Percentiles rank a stretch among this genome's conserved stretches.
Evolutionary conservation across 2,113 vertebrate species (phyloP).

Genomic region (Quiscalus mexicanus): DNA sequence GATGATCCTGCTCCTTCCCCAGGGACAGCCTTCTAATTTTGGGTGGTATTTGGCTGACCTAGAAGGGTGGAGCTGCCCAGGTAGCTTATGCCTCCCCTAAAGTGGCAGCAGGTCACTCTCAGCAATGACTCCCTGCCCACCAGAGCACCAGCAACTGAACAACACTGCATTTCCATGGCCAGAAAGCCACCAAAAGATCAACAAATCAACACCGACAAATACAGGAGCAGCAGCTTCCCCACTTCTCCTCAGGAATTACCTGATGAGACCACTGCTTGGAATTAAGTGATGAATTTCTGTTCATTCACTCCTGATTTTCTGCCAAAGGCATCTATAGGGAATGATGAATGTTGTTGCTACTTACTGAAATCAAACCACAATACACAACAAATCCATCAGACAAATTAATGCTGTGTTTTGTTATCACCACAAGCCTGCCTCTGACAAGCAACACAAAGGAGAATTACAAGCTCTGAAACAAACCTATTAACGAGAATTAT

Average conservation of each 20-base stretch:
- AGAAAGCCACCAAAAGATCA: not conserved
- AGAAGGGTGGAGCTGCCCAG: not conserved
- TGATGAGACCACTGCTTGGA: not conserved
- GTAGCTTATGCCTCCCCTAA: not conserved
- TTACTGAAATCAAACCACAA: not conserved
- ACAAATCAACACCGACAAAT: not conserved
- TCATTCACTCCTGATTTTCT: not conserved
- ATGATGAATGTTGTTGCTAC: not conserved
- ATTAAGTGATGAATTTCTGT: not conserved
- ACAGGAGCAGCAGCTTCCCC: not conserved
- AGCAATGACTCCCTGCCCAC: not conserved
- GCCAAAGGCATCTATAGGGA: not conserved
- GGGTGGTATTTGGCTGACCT: not conserved
- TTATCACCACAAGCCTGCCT: not conserved
- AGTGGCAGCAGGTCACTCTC: not conserved
- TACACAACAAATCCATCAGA: not conserved
- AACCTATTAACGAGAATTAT: not conserved
- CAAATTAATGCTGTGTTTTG: not conserved
- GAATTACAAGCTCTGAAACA: not conserved
- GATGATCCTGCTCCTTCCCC: not conserved
- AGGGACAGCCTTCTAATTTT: not conserved
- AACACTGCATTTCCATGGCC: rapidly evolving
- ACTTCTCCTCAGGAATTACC: not conserved
- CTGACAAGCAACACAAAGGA: not conserved
- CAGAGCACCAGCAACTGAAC: not conserved